These are phyloP conservation scores for Caenorhabditis remanei DNA, from an alignment of 1,140 invertebrate genomes.

Conservation along the genomic window DNA sequence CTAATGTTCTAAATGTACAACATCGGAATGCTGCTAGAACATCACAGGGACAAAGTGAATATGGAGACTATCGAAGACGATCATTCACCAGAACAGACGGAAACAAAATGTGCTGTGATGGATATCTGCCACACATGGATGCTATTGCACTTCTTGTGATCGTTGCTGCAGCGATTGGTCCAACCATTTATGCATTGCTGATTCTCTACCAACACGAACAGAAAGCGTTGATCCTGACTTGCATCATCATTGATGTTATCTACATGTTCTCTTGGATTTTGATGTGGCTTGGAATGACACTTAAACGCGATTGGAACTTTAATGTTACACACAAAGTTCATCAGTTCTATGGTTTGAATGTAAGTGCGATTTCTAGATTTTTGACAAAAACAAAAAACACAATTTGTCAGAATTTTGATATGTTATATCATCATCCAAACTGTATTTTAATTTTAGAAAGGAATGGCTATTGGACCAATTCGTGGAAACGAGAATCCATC, in stretches of 20 bases:
- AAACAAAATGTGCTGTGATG: constrained; percentile 70
- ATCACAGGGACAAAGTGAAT: constrained; percentile 54
- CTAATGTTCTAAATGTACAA: constrained; percentile 56
- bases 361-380: constrained; percentile 38
- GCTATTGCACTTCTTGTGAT: constrained; percentile 72
- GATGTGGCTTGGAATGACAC: constrained; percentile 71
- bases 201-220: constrained; percentile 71
- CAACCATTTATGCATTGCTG: constrained; percentile 73
- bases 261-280: constrained; percentile 76
- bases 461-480: constrained; percentile 55
- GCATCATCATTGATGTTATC: constrained; percentile 71
- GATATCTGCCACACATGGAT: constrained; percentile 69
- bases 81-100: constrained; percentile 13
- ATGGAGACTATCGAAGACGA: constrained; percentile 52
- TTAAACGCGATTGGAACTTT: constrained; percentile 74
- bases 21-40: constrained; percentile 27
- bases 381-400: not conserved
- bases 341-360: constrained; percentile 68
- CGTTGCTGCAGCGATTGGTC: constrained; percentile 69
- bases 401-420: not conserved
- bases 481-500: constrained; percentile 61
- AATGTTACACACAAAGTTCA: constrained; percentile 65
- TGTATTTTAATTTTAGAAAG: constrained; percentile 57
- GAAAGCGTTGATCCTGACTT: constrained; percentile 70
- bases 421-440: no score